Evolutionary conservation across 2,797 vertebrate genomes (phyloP), one percentile per base, ranked within the genome.

Genomic region (Lepus oiostolus): DNA sequence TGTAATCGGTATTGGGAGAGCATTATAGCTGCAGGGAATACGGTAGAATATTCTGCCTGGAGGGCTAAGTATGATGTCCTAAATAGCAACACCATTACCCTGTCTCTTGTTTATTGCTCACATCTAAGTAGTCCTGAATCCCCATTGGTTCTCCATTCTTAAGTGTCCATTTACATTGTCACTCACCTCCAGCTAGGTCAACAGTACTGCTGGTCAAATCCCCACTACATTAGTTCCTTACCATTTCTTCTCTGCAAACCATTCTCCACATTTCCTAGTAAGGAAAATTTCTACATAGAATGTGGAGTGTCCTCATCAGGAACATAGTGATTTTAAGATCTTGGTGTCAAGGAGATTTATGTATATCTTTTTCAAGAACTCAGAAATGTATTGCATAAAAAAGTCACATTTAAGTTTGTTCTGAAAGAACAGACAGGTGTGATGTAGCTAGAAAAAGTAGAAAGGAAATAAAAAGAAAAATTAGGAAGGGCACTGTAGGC

Each of bases 351-450:
- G 35, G 24, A 68, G 12, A 47, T 19, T 76, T 47, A 93, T 16
- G 42, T 85, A 60, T 60, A 47, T 47, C 42, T 47, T 47, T 47
- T 47, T 47, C 60, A 89, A 72, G 38, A 54, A 70, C 28, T 83
- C 14, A 72, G 35, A 92, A 76, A 19, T 70, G 12, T 58, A 5
- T 54, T 50, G 0, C 62, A 50, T 47, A 81, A 68, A 62, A 67
- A 83, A 65, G 17, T 85, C 22, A 91, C 28, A 92, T 86, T 94
- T 90, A 77, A 10, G 63, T 89, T 82, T 90, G 50, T 7, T 79
- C 22, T 76, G 93, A 85, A 90, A 35, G 11, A 19, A 85, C 19
- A 82, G 88, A 82, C 50, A 60, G 22, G 22, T 52, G 2, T 89
- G 10, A 89, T 42, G 19, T 67, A 19, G 16, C 50, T 85, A 77